Evolutionary conservation across 2,113 vertebrate genomes (phyloP).

Genomic region (Sebastes fasciatus): DNA sequence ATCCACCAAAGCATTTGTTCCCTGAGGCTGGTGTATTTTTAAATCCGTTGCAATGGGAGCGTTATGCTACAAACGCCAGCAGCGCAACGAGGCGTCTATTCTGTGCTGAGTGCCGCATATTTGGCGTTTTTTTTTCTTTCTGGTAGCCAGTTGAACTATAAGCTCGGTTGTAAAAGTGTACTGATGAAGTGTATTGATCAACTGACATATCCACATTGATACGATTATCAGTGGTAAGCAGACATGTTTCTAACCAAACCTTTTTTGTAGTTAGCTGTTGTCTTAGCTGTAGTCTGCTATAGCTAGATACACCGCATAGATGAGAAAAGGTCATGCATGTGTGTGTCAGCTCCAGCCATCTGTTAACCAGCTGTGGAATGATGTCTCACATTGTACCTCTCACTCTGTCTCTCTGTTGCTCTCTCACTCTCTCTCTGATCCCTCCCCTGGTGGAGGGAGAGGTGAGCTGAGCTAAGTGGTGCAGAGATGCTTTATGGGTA

Average conservation of each 20-base stretch:
- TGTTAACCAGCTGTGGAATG: conserved; percentile 71
- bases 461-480: conserved; percentile 87
- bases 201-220: no score
- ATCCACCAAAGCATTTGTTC: no score
- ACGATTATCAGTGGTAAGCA: neutral
- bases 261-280: conserved; percentile 9
- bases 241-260: neutral
- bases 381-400: conserved; percentile 69
- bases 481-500: conserved; percentile 88
- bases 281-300: conserved; percentile 1
- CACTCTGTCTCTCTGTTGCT: conserved; percentile 37
- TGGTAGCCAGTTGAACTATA: no score
- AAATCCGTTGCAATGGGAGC: no score
- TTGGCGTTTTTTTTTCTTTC: no score
- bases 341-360: conserved; percentile 54
- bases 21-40: no score
- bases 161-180: no score
- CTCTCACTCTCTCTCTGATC: conserved; percentile 5
- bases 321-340: conserved; percentile 36
- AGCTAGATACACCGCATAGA: neutral
- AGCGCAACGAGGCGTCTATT: no score
- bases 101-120: no score
- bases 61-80: no score
- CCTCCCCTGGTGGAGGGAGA: conserved; percentile 23
- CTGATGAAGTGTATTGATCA: no score